phyloP scores from a whole-genome alignment of 2,113 vertebrate genomes.

The Trichechus manatus region DNA sequence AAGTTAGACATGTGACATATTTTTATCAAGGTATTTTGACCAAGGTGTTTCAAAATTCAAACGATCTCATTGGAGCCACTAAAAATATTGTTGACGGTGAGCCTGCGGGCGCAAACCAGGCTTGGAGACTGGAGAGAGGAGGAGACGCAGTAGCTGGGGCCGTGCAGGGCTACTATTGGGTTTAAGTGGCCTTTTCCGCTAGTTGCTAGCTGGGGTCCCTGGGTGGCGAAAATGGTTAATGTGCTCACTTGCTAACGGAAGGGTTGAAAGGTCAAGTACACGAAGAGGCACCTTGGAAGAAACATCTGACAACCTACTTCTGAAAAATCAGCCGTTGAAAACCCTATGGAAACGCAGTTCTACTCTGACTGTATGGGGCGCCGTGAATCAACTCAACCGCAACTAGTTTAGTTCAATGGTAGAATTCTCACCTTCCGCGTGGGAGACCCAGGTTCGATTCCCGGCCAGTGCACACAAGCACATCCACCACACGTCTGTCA shows the following conservation, averaged over 20 bases:
- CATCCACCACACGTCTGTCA: neutral
- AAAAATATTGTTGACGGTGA: neutral
- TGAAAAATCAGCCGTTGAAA: neutral
- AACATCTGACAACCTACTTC: neutral
- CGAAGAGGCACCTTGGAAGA: neutral
- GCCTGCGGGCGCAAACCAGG: neutral
- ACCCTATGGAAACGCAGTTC: neutral
- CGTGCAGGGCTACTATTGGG: neutral
- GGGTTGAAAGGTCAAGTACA: neutral
- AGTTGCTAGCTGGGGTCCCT: neutral
- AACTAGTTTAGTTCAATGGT: neutral
- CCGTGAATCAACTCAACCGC: neutral
- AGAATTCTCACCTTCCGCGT: neutral
- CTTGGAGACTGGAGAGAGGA: neutral
- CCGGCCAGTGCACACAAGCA: neutral
- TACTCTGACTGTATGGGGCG: neutral
- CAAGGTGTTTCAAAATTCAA: constrained; percentile 9
- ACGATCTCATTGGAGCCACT: neutral
- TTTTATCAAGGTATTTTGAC: constrained; percentile 48
- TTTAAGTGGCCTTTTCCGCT: neutral
- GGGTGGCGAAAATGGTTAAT: neutral
- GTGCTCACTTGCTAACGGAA: neutral
- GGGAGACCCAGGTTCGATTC: neutral
- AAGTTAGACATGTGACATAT: constrained; percentile 6
- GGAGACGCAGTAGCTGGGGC: neutral